These are phyloP conservation scores for Megathymus violae DNA, from an alignment of 1,140 invertebrate species.

Conservation along the genomic window DNA sequence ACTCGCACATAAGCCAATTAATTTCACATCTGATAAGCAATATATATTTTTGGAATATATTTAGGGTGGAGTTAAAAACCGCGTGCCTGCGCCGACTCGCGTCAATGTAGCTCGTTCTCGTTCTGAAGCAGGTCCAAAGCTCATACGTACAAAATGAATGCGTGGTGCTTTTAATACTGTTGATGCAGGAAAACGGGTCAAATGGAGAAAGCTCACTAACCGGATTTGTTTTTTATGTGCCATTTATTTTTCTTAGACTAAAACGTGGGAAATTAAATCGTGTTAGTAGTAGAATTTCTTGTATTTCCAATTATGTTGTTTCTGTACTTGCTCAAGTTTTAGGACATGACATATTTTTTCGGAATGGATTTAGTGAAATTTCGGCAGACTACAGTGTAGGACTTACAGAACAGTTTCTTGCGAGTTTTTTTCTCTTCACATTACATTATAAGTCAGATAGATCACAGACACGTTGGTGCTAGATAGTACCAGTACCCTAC, in stretches of 20 bases:
- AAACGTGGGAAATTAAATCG: constrained; percentile 12
- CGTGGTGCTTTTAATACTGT: constrained; percentile 28
- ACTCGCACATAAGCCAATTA: no score
- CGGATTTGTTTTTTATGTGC: constrained; percentile 34
- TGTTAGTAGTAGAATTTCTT: background rate
- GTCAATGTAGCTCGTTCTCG: constrained; percentile 16
- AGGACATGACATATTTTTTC: background rate
- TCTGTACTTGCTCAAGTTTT: background rate
- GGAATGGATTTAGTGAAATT: no score
- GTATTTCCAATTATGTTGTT: constrained; percentile 9
- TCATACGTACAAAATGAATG: constrained; percentile 29
- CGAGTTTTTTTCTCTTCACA: no score
- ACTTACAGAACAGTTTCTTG: no score
- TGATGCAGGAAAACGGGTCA: constrained; percentile 31
- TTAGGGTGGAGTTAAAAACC: background rate
- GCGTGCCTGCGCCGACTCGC: background rate
- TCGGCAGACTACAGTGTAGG: no score
- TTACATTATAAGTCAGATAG: no score
- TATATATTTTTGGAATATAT: no score
- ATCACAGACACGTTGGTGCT: no score
- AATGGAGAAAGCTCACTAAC: constrained; percentile 31
- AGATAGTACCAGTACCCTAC: no score
- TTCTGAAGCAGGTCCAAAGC: constrained; percentile 24
- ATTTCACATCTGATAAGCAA: no score
- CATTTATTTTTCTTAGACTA: constrained; percentile 24